Base-by-base conservation (phyloP, 2,797 vertebrate species). In the Esox lucius region DNA sequence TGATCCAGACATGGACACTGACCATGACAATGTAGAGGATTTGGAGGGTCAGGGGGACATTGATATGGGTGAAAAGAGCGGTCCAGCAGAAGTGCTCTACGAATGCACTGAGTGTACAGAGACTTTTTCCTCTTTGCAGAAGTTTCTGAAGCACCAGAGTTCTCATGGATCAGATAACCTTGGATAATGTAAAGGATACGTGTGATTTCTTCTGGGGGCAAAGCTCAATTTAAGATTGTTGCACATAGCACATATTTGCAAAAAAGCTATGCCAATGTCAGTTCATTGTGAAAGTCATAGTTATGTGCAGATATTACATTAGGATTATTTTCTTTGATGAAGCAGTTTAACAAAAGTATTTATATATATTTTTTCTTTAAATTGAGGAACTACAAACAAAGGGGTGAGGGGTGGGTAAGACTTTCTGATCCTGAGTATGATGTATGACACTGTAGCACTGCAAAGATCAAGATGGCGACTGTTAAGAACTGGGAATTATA, bases 61-160 rank as follows among this genome's bases (percentile, higher is more conserved):
- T 6, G 80, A 88, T 74, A 72, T 78, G 70, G 62, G 87, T 75
- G 85, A 84, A 66, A 87, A 84, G 80, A 81, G 49, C 72, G 81
- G 79, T 76, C 74, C 86, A 42, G 83, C 84, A 22, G 87, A 92
- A 22, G 85, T 86, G 75, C 83, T 93, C 72, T 93, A 93, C 70
- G 90, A 94, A 87, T 94, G 92, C 78, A 92, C 91, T 48, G 91
- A 94, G 78, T 94, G 93, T 81, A 91, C 90, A 19, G 81, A 94
- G 80, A 93, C 87, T 2, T 94, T 94, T 74, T 85, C 83, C 56
- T 89, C 86, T 75, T 85, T 93, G 85, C 89, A 93, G 74, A 90
- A 72, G 5, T 94, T 91, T 82, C 87, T 94, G 81, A 89, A 93
- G 71, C 94, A 95, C 85, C 94, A 94, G 83, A 90, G 85, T 73